Base-by-base conservation (phyloP, 2,113 vertebrate species). In the Phasianus colchicus region DNA sequence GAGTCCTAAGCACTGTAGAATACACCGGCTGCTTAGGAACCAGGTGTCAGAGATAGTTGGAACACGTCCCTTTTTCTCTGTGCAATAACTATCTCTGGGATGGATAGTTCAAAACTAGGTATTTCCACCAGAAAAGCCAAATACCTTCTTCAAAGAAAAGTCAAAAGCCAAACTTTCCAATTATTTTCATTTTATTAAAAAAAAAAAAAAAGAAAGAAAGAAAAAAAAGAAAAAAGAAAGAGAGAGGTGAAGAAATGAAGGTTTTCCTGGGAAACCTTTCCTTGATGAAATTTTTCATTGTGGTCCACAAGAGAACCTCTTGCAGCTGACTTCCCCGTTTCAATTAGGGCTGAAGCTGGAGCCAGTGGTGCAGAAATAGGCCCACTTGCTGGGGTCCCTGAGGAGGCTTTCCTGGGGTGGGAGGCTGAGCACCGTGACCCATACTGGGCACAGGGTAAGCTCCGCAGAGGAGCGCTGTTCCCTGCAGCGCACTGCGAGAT, bases 1-100 rank as follows among this genome's bases (percentile, higher is more conserved):
- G 43, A 61, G 52, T 54, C 32, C 61, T 69, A 52, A 55, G 17
- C 18, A 9, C 40, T 54, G 55, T 30, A 40, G 81, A 74, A 71
- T 12, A 4, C 1, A 9, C 22, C 36, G 52, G 61, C 30, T 88
- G n/a, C 78, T 70, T 12, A 40, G 21, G 85, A 75, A 67, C 3
- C 16, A 30, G 48, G n/a, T 50, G 9, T 29, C 45, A 69, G 76
- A 75, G 48, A 11, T 21, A 13, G 52, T 2, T 6, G 72, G 17
- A 2, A 2, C 17, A 18, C 1, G 0, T 11, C 0, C 0, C 34
- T 19, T 30, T 70, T 63, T 48, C 42, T 42, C n/a, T 7, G 18
- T 10, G 25, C 54, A 84, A 21, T 63, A 72, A n/a, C 32, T 76
- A 40, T 14, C 20, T 64, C 73, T 69, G 27, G 2, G 13, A 52